phyloP scores from a whole-genome alignment of 2,113 vertebrate genomes.

The Bos javanicus region DNA sequence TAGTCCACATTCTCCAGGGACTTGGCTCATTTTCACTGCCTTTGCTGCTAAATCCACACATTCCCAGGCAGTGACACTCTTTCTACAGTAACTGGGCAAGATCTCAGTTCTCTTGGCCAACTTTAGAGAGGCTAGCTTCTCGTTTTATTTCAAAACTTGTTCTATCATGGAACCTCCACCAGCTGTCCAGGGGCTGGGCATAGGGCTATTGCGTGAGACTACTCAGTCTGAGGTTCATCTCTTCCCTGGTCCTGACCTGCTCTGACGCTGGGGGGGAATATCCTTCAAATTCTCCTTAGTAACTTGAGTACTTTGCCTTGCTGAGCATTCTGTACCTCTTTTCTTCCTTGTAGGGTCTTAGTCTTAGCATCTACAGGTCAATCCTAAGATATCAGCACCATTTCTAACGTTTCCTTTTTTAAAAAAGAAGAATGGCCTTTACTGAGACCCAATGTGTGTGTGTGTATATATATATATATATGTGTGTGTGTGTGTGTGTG shows the following conservation, averaged over 20 bases:
- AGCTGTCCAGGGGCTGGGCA: neutral
- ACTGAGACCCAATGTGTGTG: neutral
- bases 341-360: neutral
- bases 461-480: too few species aligned
- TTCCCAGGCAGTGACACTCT: neutral
- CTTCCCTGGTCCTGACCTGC: neutral
- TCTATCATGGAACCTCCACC: neutral
- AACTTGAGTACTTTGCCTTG: neutral
- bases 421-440: neutral
- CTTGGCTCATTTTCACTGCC: neutral
- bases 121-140: neutral
- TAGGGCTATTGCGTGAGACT: too few species aligned
- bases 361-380: neutral
- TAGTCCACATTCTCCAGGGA: neutral
- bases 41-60: neutral
- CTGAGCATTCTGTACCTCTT: neutral
- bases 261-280: neutral
- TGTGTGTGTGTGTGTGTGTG: too few species aligned
- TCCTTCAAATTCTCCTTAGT: neutral
- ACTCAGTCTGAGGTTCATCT: neutral
- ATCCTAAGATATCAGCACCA: neutral
- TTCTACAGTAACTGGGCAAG: neutral
- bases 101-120: neutral
- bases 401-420: conserved; percentile 13
- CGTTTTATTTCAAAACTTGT: neutral